phyloP scores from a whole-genome alignment of 2,113 vertebrate species.

The Naja naja region DNA sequence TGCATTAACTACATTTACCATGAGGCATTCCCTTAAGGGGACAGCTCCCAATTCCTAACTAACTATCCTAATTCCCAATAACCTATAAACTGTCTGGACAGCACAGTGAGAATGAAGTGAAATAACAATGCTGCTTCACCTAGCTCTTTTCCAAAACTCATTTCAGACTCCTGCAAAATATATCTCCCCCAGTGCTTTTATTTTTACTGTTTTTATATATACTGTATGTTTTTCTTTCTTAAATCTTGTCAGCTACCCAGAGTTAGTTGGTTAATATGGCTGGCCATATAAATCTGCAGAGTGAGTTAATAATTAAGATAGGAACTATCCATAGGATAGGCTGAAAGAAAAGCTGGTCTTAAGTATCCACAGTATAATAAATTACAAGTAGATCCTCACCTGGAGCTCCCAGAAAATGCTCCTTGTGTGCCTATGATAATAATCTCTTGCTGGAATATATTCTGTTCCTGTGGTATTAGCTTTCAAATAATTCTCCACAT shows the following conservation, averaged over 20 bases:
- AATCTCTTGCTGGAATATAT: constrained; percentile 93
- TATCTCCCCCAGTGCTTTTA: not conserved
- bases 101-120: not conserved
- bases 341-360: not conserved
- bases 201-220: not conserved
- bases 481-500: constrained; percentile 86
- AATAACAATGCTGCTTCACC: not conserved
- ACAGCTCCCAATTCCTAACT: too few relatives aligned
- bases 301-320: not conserved
- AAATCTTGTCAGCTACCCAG: not conserved
- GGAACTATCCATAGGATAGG: too few relatives aligned
- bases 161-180: not conserved
- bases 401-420: constrained; percentile 99
- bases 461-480: constrained; percentile 74
- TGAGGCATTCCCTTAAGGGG: too few relatives aligned
- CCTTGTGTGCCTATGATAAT: constrained; percentile 95
- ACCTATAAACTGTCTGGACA: too few relatives aligned
- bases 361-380: not conserved
- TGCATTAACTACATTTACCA: too few relatives aligned
- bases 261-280: not conserved
- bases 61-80: too few relatives aligned
- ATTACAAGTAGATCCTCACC: constrained; percentile 65
- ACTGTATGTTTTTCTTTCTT: not conserved
- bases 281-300: not conserved
- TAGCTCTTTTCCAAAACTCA: not conserved